Base-by-base conservation (phyloP, 2,113 vertebrate species). In the Theropithecus gelada region DNA sequence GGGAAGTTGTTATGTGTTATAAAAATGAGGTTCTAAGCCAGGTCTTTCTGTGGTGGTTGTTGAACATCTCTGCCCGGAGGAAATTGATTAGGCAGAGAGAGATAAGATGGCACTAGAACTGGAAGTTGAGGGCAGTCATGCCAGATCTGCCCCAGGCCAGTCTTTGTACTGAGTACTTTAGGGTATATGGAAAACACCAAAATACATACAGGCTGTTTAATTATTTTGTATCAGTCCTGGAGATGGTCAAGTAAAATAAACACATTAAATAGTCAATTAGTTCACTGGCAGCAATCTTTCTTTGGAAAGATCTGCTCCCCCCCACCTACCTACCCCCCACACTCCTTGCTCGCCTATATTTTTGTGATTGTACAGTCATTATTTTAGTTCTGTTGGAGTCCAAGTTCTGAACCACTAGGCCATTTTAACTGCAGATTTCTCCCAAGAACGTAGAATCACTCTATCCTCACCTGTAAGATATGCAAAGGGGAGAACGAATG, bases 261-360 rank as follows among this genome's bases (percentile, higher is more conserved):
- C 16, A 16, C n/a, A 72, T 35, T 22, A 48, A 76, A 8, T 43
- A 78, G 57, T 3, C 23, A 55, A 17, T 32, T 52, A 45, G 14
- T 61, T 81, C 22, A 12, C 22, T 43, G 43, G 0, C n/a, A 45
- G 40, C 45, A 89, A 82, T 75, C 35, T 68, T 85, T 80, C 30
- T 17, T 80, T 78, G 61, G 27, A 48, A 38, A 64, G 22, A 27
- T 55, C 68, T 23, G 0, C 43, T 25, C 32, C 73, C 3, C 0
- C 32, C 6, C 23, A 50, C 48, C 48, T 50, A 4, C 1, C 4
- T 7, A 6, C 5, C 25, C 3, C 0, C 14, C 11, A 55, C 0
- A 6, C 8, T 30, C 17, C 16, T 43, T 17, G 30, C 30, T 48
- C 17, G 20, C 2, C 14, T 1, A 14, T 66, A 83, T 88, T 91